Evolutionary conservation across 2,113 vertebrate species (phyloP).

Genomic region (Oenanthe oenanthe): DNA sequence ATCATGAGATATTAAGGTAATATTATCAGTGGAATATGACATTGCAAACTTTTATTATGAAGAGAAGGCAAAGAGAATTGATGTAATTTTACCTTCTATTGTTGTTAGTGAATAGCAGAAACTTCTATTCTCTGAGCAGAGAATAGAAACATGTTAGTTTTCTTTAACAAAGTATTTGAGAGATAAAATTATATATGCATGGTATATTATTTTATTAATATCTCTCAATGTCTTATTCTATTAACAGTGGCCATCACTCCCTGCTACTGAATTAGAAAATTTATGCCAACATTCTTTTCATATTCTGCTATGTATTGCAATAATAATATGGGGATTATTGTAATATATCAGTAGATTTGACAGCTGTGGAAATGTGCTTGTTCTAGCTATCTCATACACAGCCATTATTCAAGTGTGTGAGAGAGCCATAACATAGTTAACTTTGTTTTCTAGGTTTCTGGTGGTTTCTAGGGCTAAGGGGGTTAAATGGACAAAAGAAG

Average conservation of each 20-base stretch:
- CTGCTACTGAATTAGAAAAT: not conserved
- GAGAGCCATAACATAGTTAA: not conserved
- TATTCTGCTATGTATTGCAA: not conserved
- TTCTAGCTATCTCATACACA: not conserved
- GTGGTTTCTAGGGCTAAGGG: fast-evolving
- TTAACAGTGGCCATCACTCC: not conserved
- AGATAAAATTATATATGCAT: not conserved
- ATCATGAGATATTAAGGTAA: not conserved
- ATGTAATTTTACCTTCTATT: not conserved
- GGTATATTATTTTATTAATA: not conserved
- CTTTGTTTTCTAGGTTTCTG: not conserved
- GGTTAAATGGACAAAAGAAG: not conserved
- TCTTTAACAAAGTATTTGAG: not conserved
- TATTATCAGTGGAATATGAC: not conserved
- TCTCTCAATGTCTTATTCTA: not conserved
- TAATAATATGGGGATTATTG: not conserved
- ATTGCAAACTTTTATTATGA: not conserved
- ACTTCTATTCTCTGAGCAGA: not conserved
- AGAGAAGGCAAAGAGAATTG: not conserved
- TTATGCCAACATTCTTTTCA: not conserved
- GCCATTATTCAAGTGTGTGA: not conserved
- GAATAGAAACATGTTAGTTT: not conserved
- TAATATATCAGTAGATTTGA: not conserved
- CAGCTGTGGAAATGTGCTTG: not conserved
- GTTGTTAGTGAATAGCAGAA: not conserved